These are phyloP conservation scores for Drosophila trapezifrons DNA, from an alignment of 1,140 invertebrate species.

Conservation along the genomic window DNA sequence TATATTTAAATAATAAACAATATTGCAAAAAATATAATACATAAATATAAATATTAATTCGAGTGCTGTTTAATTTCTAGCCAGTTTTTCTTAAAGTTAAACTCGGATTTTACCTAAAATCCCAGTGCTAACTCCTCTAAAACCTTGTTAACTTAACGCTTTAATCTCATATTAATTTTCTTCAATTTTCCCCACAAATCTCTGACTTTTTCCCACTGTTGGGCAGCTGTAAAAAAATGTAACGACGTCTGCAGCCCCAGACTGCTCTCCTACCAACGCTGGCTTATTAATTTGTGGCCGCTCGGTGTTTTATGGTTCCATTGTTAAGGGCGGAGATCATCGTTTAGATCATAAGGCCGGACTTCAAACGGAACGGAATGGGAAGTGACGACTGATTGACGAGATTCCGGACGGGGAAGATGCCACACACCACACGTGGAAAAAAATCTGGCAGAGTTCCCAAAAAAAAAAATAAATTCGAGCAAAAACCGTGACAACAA, in stretches of 20 bases:
- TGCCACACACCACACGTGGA: not conserved
- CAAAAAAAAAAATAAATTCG: not conserved
- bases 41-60: too few relatives aligned
- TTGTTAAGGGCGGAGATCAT: conserved; percentile 52
- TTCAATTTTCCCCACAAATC: accelerated
- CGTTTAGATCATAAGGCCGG: conserved; percentile 56
- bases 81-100: too few relatives aligned
- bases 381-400: not conserved
- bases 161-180: not conserved
- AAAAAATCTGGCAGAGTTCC: conserved; percentile 52
- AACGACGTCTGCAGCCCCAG: conserved; percentile 37
- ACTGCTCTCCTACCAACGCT: conserved; percentile 14
- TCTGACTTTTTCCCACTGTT: not conserved
- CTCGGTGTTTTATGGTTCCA: conserved; percentile 66
- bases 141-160: too few relatives aligned
- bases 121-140: too few relatives aligned
- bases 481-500: conserved; percentile 28
- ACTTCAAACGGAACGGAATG: conserved; percentile 18
- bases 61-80: not conserved
- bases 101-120: too few relatives aligned
- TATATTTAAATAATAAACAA: too few relatives aligned
- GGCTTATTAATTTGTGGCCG: conserved; percentile 62
- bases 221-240: conserved; percentile 46
- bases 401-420: conserved; percentile 43
- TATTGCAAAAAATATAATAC: too few relatives aligned